Evolutionary conservation across 2,888 invertebrate species (phyloP).

Genomic region (Brachyptera risi): DNA sequence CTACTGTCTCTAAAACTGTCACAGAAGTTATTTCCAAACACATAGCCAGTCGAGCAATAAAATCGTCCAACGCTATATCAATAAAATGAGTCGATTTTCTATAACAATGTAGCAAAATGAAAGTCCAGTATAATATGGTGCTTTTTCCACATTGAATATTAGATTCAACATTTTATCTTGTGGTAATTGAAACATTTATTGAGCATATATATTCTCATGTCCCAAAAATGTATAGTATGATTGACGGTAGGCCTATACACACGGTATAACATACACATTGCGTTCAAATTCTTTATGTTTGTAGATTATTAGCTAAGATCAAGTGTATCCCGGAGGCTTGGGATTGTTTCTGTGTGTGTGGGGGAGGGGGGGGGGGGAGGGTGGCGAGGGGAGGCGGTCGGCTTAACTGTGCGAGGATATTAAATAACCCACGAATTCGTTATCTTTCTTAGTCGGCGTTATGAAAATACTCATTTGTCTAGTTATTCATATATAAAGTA

Average conservation of each 20-base stretch:
- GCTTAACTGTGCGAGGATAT: neutral
- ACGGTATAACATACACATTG: no score
- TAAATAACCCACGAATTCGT: no score
- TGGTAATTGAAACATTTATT: neutral
- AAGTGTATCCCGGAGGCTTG: constrained; percentile 1
- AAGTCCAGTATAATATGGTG: neutral
- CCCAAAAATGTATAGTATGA: no score
- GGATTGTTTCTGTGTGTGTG: neutral
- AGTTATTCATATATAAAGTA: no score
- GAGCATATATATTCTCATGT: no score
- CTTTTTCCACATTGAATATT: neutral
- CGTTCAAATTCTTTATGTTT: constrained; percentile 17
- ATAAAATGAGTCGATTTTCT: neutral
- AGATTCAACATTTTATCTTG: neutral
- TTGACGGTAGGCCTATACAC: no score
- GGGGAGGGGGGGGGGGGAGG: neutral
- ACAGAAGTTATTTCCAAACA: neutral
- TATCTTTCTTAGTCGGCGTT: no score
- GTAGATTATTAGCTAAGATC: constrained; percentile 26
- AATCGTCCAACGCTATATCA: neutral
- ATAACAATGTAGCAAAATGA: neutral
- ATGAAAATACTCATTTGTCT: no score
- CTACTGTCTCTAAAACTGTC: neutral
- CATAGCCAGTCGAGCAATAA: neutral
- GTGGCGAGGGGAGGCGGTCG: neutral